These are phyloP conservation scores for Nerophis lumbriciformis DNA, from an alignment of 2,113 vertebrate genomes.

Conservation along the genomic window DNA sequence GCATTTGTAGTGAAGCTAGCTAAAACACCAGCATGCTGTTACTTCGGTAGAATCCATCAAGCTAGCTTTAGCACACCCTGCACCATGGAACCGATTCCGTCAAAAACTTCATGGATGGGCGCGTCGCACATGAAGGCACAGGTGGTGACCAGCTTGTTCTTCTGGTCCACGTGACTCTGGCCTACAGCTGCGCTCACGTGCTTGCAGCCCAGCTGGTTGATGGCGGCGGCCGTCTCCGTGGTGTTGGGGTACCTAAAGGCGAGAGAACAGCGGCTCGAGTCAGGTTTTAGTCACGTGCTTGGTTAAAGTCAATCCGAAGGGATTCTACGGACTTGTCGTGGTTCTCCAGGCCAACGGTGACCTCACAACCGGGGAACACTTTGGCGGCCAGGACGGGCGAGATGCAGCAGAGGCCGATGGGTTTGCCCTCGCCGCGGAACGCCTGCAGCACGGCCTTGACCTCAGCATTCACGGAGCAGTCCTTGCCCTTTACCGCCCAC, in stretches of 20 bases:
- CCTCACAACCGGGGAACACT: slow-evolving; percentile 76
- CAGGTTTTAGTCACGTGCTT: background rate
- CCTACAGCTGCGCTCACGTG: slow-evolving; percentile 71
- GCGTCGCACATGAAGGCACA: slow-evolving; percentile 77
- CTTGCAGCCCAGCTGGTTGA: slow-evolving; percentile 71
- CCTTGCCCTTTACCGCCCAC: slow-evolving; percentile 80
- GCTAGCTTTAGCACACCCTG: slow-evolving; percentile 69
- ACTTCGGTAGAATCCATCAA: slow-evolving; percentile 19
- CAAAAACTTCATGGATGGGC: slow-evolving; percentile 73
- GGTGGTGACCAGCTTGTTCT: slow-evolving; percentile 75
- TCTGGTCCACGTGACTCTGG: slow-evolving; percentile 71
- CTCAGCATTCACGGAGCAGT: slow-evolving; percentile 68
- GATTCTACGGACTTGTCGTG: slow-evolving; percentile 58
- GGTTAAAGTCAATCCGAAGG: too few species aligned
- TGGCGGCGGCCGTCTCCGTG: slow-evolving; percentile 64
- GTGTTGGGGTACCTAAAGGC: slow-evolving; percentile 74
- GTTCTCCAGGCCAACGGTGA: slow-evolving; percentile 72
- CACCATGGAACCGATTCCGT: slow-evolving; percentile 73
- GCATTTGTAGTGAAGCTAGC: too few species aligned
- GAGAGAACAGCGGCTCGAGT: too few species aligned
- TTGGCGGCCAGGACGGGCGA: slow-evolving; percentile 77
- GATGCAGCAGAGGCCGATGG: slow-evolving; percentile 79
- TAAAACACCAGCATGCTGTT: too few species aligned
- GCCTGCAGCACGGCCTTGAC: slow-evolving; percentile 70
- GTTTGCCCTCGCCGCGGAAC: slow-evolving; percentile 72